phyloP scores from a whole-genome alignment of 2,888 invertebrate species.

The Unio pictorum region DNA sequence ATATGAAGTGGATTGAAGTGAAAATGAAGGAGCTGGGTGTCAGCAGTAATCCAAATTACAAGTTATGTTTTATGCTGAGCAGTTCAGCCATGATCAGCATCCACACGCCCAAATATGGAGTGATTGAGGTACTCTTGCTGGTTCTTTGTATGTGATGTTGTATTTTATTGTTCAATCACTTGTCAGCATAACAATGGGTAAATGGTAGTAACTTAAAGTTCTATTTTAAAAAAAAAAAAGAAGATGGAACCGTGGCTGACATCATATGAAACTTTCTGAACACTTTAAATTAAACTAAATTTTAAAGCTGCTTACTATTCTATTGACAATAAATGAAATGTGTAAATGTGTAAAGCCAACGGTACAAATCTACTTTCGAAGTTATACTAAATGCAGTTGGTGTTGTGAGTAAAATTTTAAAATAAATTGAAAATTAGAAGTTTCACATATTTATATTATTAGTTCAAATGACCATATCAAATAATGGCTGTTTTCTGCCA shows the following conservation, averaged over 20 bases:
- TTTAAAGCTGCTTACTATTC: too few relatives aligned
- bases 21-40: slow-evolving; percentile 96
- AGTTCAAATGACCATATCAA: too few relatives aligned
- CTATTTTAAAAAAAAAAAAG: neutral
- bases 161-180: neutral
- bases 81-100: slow-evolving; percentile 96
- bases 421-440: too few relatives aligned
- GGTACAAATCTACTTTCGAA: too few relatives aligned
- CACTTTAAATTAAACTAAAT: too few relatives aligned
- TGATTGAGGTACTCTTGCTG: slow-evolving; percentile 82
- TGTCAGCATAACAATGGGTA: neutral
- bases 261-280: too few relatives aligned
- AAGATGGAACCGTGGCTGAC: neutral
- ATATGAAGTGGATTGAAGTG: slow-evolving; percentile 98
- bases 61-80: slow-evolving; percentile 93
- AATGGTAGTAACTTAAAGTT: neutral
- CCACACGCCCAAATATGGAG: slow-evolving; percentile 89
- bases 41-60: slow-evolving; percentile 83
- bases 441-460: too few relatives aligned
- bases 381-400: too few relatives aligned
- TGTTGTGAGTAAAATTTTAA: too few relatives aligned
- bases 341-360: too few relatives aligned
- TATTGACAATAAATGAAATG: too few relatives aligned
- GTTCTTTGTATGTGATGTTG: neutral
- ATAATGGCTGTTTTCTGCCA: too few relatives aligned